Conservation (phyloP, 2,888 invertebrate species). For the Mystacides longicornis region DNA sequence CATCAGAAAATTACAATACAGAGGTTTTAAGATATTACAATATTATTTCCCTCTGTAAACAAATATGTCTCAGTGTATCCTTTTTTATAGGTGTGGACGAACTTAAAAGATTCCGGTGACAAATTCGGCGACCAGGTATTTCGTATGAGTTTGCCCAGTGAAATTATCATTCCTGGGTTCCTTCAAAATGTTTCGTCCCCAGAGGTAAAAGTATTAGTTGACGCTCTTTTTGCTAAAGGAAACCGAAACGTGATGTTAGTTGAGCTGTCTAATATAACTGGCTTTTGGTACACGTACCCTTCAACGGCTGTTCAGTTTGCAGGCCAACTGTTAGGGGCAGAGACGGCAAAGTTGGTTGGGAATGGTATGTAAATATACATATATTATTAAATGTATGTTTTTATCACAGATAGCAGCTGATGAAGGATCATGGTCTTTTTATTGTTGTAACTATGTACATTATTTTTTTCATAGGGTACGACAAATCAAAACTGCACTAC, state of each 20-base stretch:
- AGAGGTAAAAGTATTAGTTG: not conserved
- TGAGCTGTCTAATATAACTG: not conserved
- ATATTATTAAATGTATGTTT: no score
- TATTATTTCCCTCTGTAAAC: no score
- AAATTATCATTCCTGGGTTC: conserved; percentile 6
- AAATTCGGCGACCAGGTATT: no score
- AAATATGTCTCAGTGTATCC: no score
- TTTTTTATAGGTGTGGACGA: no score
- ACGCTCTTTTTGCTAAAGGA: not conserved
- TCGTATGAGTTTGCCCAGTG: not conserved
- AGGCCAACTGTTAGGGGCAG: not conserved
- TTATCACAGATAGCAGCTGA: no score
- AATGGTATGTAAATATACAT: no score
- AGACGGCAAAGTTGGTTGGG: not conserved
- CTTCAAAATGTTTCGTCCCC: not conserved
- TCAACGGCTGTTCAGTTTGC: conserved; percentile 1
- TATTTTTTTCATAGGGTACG: not conserved
- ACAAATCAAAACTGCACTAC: conserved; percentile 5
- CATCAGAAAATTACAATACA: no score
- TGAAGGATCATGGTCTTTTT: no score
- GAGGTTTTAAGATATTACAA: no score
- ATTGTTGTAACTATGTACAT: no score
- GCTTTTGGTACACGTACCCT: not conserved
- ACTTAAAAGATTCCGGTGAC: no score
- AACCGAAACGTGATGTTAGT: conserved; percentile 1